Base-by-base conservation (phyloP, 2,113 vertebrate genomes). In the Eulacestoma nigropectus region DNA sequence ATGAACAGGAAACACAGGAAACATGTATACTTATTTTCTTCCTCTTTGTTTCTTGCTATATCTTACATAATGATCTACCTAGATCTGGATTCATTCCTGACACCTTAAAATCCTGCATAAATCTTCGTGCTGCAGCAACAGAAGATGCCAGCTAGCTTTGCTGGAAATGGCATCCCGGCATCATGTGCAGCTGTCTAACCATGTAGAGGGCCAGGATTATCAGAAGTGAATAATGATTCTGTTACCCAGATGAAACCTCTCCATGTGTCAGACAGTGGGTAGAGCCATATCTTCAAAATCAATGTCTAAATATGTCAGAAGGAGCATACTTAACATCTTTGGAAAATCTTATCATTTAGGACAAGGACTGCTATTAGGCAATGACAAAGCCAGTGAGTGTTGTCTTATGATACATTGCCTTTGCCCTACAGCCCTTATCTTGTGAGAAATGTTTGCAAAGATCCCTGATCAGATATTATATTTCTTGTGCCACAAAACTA, bases 401-500 rank as follows among this genome's bases (percentile, higher is more conserved):
- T 68, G 27, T 7, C 13, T 63, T 73, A 20, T 27, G 11, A 41
- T 63, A 33, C 29, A 32, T 20, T 78, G 32, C 13, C 41, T 67
- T 92, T 70, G 10, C 15, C 32, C 20, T 65, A 41, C 7, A 62
- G 41, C 78, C 27, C 39, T 56, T 47, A 70, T 7, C 22, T 15
- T 49, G 6, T n/a, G 32, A 82, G 25, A 13, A 75, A 63, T 20
- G 7, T 30, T 82, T 82, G 29, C 32, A 42, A 88, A 55, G 8
- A 49, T 94, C 6, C 6, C 15, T 0, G 0, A 11, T 20, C 16
- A 53, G 25, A n/a, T 82, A 56, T 29, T 72, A 16, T 11, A 44
- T 18, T 77, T 59, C 27, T 44, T 44, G 3, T 53, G 25, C 9
- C 41, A 49, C 13, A 63, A 53, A 92, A 75, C n/a, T 41, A 67